A percentile compares a stretch with the other conserved stretches of the same genome.
phyloP scores from a whole-genome alignment of 2,888 invertebrate genomes.

The Rambutsinella grinnellia region DNA sequence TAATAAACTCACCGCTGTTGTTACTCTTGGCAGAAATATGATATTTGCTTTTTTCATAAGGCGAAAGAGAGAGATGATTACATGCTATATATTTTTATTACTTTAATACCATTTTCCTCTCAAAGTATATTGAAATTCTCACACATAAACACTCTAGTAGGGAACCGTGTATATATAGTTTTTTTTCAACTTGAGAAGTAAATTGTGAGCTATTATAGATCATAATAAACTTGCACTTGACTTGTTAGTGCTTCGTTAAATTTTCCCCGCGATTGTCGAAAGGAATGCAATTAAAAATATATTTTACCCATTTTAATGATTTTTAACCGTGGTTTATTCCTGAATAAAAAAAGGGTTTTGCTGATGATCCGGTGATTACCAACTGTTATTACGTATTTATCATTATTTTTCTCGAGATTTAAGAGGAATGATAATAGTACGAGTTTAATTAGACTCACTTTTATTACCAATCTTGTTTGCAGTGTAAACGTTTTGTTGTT shows the following conservation, averaged over 20 bases:
- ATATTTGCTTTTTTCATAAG: constrained; percentile 36
- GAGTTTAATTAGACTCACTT: constrained; percentile 44
- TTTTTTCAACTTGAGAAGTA: no score
- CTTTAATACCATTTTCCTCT: background rate
- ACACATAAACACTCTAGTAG: constrained; percentile 49
- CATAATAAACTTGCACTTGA: background rate
- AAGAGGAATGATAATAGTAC: constrained; percentile 21
- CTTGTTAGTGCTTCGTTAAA: background rate
- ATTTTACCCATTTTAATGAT: constrained; percentile 2
- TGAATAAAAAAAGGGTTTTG: background rate
- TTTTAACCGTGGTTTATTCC: background rate
- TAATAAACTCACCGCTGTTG: constrained; percentile 44
- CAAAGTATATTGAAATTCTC: constrained; percentile 46
- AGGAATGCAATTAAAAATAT: background rate
- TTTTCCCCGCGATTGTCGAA: background rate
- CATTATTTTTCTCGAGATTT: background rate
- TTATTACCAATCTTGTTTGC: constrained; percentile 53
- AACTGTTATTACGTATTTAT: background rate
- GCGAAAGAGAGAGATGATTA: background rate
- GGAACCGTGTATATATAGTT: no score
- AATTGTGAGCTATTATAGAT: background rate
- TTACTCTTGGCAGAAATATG: constrained; percentile 40
- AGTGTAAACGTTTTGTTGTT: constrained; percentile 46
- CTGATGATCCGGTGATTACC: background rate
- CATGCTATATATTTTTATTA: constrained; percentile 7